phyloP scores from a whole-genome alignment of 2,888 invertebrate species.

The Cenopis cana region DNA sequence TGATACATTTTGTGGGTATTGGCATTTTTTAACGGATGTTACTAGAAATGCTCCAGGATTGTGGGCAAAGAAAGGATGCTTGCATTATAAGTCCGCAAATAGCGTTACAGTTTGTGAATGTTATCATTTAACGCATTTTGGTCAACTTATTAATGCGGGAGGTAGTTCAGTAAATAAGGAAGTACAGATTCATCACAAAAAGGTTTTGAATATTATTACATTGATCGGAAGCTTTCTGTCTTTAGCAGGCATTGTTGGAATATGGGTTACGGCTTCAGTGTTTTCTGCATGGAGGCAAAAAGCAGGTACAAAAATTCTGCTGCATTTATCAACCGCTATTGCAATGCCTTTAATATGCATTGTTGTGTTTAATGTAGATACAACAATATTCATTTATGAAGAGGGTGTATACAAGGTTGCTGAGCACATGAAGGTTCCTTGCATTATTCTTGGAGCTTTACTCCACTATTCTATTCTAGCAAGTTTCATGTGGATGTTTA shows the following conservation, averaged over 20 bases:
- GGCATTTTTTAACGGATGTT: constrained; percentile 78
- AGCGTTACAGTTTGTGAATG: constrained; percentile 76
- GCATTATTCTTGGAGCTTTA: constrained; percentile 85
- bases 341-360: constrained; percentile 84
- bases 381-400: constrained; percentile 59
- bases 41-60: constrained; percentile 61
- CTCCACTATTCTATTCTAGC: constrained; percentile 88
- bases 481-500: constrained; percentile 90
- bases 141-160: constrained; percentile 78
- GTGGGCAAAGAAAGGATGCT: constrained; percentile 86
- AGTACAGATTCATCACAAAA: constrained; percentile 61
- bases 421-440: constrained; percentile 65
- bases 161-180: constrained; percentile 48
- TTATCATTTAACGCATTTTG: constrained; percentile 86
- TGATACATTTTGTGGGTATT: constrained; percentile 81
- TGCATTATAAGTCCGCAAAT: constrained; percentile 59
- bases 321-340: constrained; percentile 87
- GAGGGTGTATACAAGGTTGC: constrained; percentile 56
- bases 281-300: constrained; percentile 86
- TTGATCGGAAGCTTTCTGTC: constrained; percentile 85
- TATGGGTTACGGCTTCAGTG: constrained; percentile 84
- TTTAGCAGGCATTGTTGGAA: constrained; percentile 83
- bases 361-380: constrained; percentile 69
- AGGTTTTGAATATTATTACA: constrained; percentile 84
- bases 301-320: constrained; percentile 87